Percentiles rank a stretch among this genome's conserved stretches.
Evolutionary conservation across 2,113 vertebrate species (phyloP).

Genomic region (Urocolius indicus): DNA sequence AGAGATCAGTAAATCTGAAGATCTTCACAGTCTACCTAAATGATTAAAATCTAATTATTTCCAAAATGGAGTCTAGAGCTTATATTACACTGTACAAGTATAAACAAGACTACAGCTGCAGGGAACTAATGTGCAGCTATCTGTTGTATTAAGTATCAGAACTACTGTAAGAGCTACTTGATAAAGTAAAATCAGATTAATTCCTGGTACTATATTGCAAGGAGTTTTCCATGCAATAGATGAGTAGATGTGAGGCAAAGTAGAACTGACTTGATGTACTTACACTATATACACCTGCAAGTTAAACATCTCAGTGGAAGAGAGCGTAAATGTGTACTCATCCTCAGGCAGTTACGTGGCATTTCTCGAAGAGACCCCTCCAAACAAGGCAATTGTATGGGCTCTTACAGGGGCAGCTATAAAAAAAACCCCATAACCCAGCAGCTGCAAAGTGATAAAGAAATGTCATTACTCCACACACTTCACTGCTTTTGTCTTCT

Average conservation of each 20-base stretch:
- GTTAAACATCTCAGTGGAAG: background rate
- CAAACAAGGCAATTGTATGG: background rate
- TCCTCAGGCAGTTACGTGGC: background rate
- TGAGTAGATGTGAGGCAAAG: background rate
- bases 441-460: background rate
- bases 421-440: background rate
- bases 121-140: background rate
- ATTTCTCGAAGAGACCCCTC: background rate
- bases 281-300: rapidly evolving
- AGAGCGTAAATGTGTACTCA: background rate
- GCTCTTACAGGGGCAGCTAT: background rate
- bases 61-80: background rate
- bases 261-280: background rate
- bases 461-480: background rate
- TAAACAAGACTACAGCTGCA: background rate
- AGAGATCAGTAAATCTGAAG: background rate
- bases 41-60: background rate
- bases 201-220: background rate
- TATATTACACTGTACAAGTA: background rate
- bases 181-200: background rate
- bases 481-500: background rate
- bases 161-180: background rate
- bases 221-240: background rate
- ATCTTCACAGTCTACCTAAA: background rate
- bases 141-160: background rate